phyloP scores from a whole-genome alignment of 2,113 vertebrate species.

The Mobula birostris region DNA sequence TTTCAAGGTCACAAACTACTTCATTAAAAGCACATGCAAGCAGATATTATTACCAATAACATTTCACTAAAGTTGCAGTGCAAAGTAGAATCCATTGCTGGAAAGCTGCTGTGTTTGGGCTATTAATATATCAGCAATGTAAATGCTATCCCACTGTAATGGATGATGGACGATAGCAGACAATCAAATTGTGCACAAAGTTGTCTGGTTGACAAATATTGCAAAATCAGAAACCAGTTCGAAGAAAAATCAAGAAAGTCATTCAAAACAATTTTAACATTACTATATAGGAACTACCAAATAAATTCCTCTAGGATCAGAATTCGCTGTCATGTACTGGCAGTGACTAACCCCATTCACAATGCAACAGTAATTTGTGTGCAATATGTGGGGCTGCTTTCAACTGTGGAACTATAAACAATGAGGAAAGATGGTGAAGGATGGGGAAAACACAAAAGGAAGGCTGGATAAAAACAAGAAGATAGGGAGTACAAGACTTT shows the following conservation, averaged over 20 bases:
- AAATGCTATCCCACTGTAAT: not conserved
- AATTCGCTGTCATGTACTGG: not conserved
- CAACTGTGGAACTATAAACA: not conserved
- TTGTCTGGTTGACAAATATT: not conserved
- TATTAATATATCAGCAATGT: not conserved
- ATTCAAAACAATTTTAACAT: not conserved
- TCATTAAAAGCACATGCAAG: not conserved
- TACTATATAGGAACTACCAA: not conserved
- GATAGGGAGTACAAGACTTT: not conserved
- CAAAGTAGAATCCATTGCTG: not conserved
- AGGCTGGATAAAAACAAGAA: not conserved
- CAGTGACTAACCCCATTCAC: not conserved
- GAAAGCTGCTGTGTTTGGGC: not conserved
- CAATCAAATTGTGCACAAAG: not conserved
- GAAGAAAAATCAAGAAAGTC: not conserved
- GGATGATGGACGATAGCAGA: not conserved
- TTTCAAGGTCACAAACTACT: not conserved
- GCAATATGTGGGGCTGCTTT: not conserved
- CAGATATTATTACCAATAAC: not conserved
- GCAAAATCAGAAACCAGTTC: not conserved
- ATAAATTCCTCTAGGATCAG: not conserved
- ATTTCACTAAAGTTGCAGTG: not conserved
- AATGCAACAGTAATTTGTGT: not conserved
- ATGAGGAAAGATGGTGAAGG: not conserved
- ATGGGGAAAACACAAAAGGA: not conserved